Evolutionary conservation across 2,888 invertebrate species (phyloP).

Genomic region (Acleris laterana): DNA sequence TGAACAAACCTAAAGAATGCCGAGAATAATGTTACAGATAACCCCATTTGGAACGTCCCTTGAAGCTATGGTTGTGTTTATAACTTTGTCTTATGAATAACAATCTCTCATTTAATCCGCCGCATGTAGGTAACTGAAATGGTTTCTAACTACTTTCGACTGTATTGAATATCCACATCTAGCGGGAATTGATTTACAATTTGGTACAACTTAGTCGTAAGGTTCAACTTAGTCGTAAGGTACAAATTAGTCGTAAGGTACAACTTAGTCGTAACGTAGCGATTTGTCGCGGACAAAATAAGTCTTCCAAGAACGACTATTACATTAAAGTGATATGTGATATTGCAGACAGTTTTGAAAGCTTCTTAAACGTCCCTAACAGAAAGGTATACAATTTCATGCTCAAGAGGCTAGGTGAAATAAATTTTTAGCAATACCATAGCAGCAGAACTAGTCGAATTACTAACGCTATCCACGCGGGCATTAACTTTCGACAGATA

Average conservation of each 20-base stretch:
- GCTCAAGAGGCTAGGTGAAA: constrained; percentile 1
- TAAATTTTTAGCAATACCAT: constrained; percentile 8
- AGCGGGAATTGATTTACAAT: constrained; percentile 6
- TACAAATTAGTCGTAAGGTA: constrained; percentile 16
- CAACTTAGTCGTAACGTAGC: constrained; percentile 3
- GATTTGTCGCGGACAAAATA: constrained; percentile 18
- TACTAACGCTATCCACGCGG: constrained; percentile 19
- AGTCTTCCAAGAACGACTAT: neutral
- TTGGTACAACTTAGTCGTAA: constrained; percentile 15
- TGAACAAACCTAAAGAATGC: constrained; percentile 39
- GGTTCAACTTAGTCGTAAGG: neutral
- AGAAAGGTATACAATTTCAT: constrained; percentile 51
- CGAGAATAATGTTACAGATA: constrained; percentile 43
- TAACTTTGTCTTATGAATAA: constrained; percentile 26
- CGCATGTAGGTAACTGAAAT: constrained; percentile 18
- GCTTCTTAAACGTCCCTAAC: constrained; percentile 51
- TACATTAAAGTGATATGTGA: constrained; percentile 25
- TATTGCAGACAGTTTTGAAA: constrained; percentile 49
- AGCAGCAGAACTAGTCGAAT: constrained; percentile 11
- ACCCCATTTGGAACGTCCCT: constrained; percentile 41
- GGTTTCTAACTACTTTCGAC: constrained; percentile 19
- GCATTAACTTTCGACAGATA: constrained; percentile 40
- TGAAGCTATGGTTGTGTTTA: constrained; percentile 11
- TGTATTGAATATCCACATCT: constrained; percentile 9
- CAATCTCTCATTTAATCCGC: constrained; percentile 27